Evolutionary conservation across 1,140 invertebrate species (phyloP).

Genomic region (Hylaeus anthracinus): DNA sequence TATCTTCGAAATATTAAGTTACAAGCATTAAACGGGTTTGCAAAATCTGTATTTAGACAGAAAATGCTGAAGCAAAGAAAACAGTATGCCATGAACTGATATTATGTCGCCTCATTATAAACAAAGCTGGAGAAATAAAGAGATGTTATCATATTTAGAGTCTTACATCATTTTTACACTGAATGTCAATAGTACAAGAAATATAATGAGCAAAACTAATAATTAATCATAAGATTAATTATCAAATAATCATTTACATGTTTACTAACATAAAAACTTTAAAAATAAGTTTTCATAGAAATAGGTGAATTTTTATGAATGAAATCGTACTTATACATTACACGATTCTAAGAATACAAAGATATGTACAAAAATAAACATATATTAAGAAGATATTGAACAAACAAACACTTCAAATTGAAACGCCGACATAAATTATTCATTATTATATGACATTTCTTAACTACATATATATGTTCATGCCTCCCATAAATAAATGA

Average conservation of each 20-base stretch:
- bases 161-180: constrained; percentile 48
- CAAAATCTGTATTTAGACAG: constrained; percentile 39
- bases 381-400: constrained; percentile 19
- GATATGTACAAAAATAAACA: constrained; percentile 31
- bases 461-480: background rate
- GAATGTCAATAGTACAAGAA: constrained; percentile 15
- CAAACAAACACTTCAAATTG: constrained; percentile 26
- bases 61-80: constrained; percentile 41
- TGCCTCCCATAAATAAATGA: background rate
- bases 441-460: background rate
- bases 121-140: constrained; percentile 61
- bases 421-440: constrained; percentile 12
- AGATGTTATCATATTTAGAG: constrained; percentile 57
- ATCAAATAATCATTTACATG: constrained; percentile 13
- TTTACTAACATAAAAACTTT: constrained; percentile 15
- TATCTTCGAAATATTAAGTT: constrained; percentile 27
- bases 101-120: constrained; percentile 61
- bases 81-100: constrained; percentile 53
- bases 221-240: constrained; percentile 7
- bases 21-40: constrained; percentile 40
- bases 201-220: constrained; percentile 16
- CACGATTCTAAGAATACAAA: constrained; percentile 1
- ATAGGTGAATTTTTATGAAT: constrained; percentile 23
- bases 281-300: constrained; percentile 20
- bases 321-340: constrained; percentile 18